Conservation (phyloP, 2,113 vertebrate genomes). For the Danionella cerebrum region DNA sequence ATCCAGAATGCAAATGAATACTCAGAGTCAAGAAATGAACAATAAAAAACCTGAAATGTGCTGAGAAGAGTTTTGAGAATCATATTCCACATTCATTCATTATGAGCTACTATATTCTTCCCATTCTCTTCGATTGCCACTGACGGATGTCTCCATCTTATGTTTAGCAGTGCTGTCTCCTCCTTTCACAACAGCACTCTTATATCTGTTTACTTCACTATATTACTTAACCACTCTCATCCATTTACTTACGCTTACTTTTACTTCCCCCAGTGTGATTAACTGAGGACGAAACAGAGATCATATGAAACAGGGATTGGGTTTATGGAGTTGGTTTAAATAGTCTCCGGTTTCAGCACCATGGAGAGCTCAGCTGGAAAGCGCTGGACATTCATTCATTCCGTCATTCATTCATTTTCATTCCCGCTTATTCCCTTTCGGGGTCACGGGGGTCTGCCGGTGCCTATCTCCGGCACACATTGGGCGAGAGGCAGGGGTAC, state of each 20-base stretch:
- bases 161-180: neutral
- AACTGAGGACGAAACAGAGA: neutral
- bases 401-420: too few relatives aligned
- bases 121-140: neutral
- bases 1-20: too few relatives aligned
- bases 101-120: too few relatives aligned
- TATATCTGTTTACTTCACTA: neutral
- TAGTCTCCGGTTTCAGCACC: conserved; percentile 23
- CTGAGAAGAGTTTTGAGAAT: too few relatives aligned
- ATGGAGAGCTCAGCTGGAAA: conserved; percentile 15
- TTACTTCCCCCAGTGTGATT: neutral
- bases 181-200: neutral
- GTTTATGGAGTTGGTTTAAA: neutral
- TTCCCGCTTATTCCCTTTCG: too few relatives aligned
- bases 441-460: too few relatives aligned
- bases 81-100: too few relatives aligned
- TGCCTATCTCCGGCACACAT: too few relatives aligned
- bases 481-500: too few relatives aligned
- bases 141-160: neutral
- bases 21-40: too few relatives aligned
- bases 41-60: too few relatives aligned
- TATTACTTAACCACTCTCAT: neutral
- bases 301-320: neutral
- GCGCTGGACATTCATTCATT: neutral
- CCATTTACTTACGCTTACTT: neutral